Percentiles rank a stretch among this genome's conserved stretches.
phyloP scores from a whole-genome alignment of 1,140 invertebrate genomes.

The Scaptomyza hsui region DNA sequence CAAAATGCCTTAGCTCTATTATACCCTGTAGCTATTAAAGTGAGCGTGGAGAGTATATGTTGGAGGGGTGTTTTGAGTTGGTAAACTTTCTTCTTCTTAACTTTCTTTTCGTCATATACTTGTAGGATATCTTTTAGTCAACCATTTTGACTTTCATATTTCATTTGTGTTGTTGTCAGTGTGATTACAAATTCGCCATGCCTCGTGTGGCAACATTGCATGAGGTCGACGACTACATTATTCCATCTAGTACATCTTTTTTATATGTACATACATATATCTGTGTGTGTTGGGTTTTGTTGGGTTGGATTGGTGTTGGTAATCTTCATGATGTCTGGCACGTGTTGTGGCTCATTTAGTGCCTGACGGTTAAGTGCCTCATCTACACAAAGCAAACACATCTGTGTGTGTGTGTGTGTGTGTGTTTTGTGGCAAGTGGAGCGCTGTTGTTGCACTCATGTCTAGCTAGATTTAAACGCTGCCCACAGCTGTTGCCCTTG shows the following conservation, averaged over 20 bases:
- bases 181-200: conserved; percentile 32
- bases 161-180: conserved; percentile 10
- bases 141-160: background rate
- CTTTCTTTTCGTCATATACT: too few relatives aligned
- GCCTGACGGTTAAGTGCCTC: conserved; percentile 39
- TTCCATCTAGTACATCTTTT: background rate
- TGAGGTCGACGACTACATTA: conserved; percentile 69
- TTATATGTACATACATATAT: background rate
- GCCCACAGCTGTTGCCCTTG: conserved; percentile 6
- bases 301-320: conserved; percentile 26
- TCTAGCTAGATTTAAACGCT: conserved; percentile 26
- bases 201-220: conserved; percentile 35
- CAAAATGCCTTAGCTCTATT: conserved; percentile 4
- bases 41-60: background rate
- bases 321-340: conserved; percentile 47
- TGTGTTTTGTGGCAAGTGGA: conserved; percentile 2
- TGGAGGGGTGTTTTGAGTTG: too few relatives aligned
- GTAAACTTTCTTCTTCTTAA: too few relatives aligned
- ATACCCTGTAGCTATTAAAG: conserved; percentile 11
- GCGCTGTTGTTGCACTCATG: conserved; percentile 7
- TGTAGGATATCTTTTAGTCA: background rate
- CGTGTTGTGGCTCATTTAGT: conserved; percentile 48
- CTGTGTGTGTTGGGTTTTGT: background rate
- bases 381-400: conserved; percentile 24
- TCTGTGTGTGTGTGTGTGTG: too few relatives aligned